phyloP scores from a whole-genome alignment of 1,140 invertebrate species.

The Penaeus chinensis region DNA sequence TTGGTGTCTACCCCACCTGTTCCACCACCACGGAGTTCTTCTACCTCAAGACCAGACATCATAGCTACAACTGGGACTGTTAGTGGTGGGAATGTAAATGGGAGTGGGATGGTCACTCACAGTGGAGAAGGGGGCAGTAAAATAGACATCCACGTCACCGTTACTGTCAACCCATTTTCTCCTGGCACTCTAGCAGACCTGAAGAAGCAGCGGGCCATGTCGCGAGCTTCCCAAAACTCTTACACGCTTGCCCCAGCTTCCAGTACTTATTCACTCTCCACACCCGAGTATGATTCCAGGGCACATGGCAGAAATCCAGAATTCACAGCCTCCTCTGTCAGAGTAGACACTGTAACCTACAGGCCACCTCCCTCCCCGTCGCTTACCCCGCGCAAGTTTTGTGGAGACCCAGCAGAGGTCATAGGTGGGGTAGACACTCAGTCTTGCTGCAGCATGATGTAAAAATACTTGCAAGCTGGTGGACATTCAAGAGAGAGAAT shows the following conservation, averaged over 20 bases:
- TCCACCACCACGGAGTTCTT: slow-evolving; percentile 50
- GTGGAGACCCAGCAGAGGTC: slow-evolving; percentile 54
- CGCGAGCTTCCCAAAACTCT: slow-evolving; percentile 69
- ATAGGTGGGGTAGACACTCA: slow-evolving; percentile 57
- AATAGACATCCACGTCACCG: slow-evolving; percentile 87
- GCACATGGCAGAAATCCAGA: slow-evolving; percentile 32
- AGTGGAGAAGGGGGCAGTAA: slow-evolving; percentile 84
- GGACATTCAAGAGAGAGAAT: too few species aligned
- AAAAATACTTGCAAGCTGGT: neutral
- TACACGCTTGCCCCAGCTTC: slow-evolving; percentile 53
- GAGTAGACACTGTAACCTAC: slow-evolving; percentile 45
- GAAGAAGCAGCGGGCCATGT: slow-evolving; percentile 88
- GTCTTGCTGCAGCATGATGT: slow-evolving; percentile 57
- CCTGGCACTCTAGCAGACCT: slow-evolving; percentile 83
- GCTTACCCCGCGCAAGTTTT: slow-evolving; percentile 45
- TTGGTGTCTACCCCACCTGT: slow-evolving; percentile 38
- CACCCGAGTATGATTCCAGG: slow-evolving; percentile 40
- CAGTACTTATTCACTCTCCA: slow-evolving; percentile 50
- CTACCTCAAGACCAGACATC: slow-evolving; percentile 27
- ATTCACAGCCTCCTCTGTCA: slow-evolving; percentile 46
- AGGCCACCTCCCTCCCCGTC: slow-evolving; percentile 49
- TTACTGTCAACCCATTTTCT: slow-evolving; percentile 72
- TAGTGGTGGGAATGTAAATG: slow-evolving; percentile 27
- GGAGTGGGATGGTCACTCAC: slow-evolving; percentile 66
- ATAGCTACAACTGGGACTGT: slow-evolving; percentile 25